Evolutionary conservation across 1,140 invertebrate genomes (phyloP), one percentile per base, ranked within the genome.

Genomic region (Drosophila nigrodunni): DNA sequence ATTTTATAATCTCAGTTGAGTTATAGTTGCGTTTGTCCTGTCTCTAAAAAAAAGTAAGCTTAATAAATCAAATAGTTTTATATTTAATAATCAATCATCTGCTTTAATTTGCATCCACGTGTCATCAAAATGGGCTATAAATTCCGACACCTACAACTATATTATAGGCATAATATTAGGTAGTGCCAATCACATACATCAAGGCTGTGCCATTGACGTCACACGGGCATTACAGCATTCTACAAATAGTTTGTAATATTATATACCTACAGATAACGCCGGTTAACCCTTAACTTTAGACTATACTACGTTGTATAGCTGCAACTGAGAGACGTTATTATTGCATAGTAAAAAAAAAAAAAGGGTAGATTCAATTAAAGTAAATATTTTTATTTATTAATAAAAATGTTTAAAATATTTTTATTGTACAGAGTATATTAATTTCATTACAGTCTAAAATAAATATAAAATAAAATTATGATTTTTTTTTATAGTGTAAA

Each of bases 131-230:
- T 69, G 71, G 13, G 39, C 46, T 10, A 39, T 25, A 41, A 46
- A 35, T 37, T 46, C 18, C n/a, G n/a, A 62, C 71, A 43, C 58
- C 66, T 62, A 62, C 58, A 50, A 72, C 52, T 37, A 67, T 52
- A 47, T 39, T 10, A 13, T 30, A 30, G 25, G 25, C 25, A 37
- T 54, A 18, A 43, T 39, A 39, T 37, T 35, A 58, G 30, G 52
- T 55, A 21, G 35, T 55, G 47, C 47, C 71, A 74, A 73, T 73
- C 70, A 54, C 18, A 67, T 62, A 60, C 69, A 43, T 35, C 8
- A 58, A 35, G 65, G 57, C 65, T 74, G 41, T 74, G 10, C 43
- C 21, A 74, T 70, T 74, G 66, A 74, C 72, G 72, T 74, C 72
- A 74, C 58, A 15, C 2, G 0, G 11, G 30, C 35, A 62, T 46